phyloP scores from a whole-genome alignment of 2,888 invertebrate species.

The Octonoba sinensis region DNA sequence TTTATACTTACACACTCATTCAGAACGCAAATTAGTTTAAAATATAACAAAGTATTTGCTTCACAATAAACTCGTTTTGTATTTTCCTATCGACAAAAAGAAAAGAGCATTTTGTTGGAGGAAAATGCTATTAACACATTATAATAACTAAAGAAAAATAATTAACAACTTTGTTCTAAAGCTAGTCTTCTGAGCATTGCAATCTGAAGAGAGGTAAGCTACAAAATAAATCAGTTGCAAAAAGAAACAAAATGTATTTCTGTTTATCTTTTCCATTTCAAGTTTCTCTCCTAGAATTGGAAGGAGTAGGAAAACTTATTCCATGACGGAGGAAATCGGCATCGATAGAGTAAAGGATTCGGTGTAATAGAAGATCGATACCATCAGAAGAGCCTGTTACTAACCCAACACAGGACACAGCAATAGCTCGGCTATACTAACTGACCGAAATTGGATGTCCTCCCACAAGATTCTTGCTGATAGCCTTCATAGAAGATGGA shows the following conservation, averaged over 20 bases:
- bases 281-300: slow-evolving; percentile 39
- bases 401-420: slow-evolving; percentile 41
- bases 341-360: slow-evolving; percentile 29
- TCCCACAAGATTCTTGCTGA: slow-evolving; percentile 28
- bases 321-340: slow-evolving; percentile 42
- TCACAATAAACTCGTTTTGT: too few species aligned
- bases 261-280: slow-evolving; percentile 46
- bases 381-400: slow-evolving; percentile 31
- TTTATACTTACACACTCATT: too few species aligned
- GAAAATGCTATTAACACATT: too few species aligned
- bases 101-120: too few species aligned
- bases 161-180: too few species aligned
- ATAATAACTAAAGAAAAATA: too few species aligned
- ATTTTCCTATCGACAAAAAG: too few species aligned
- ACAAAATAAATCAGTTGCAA: slow-evolving; percentile 41
- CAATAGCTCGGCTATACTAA: slow-evolving; percentile 25
- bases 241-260: slow-evolving; percentile 16
- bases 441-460: slow-evolving; percentile 48
- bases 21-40: too few species aligned
- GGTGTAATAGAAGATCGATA: slow-evolving; percentile 49
- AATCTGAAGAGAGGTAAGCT: too few species aligned
- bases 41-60: too few species aligned
- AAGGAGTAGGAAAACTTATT: slow-evolving; percentile 42
- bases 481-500: slow-evolving; percentile 33
- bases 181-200: too few species aligned